Evolutionary conservation across 2,113 vertebrate genomes (phyloP).

Genomic region (Argyrosomus japonicus): DNA sequence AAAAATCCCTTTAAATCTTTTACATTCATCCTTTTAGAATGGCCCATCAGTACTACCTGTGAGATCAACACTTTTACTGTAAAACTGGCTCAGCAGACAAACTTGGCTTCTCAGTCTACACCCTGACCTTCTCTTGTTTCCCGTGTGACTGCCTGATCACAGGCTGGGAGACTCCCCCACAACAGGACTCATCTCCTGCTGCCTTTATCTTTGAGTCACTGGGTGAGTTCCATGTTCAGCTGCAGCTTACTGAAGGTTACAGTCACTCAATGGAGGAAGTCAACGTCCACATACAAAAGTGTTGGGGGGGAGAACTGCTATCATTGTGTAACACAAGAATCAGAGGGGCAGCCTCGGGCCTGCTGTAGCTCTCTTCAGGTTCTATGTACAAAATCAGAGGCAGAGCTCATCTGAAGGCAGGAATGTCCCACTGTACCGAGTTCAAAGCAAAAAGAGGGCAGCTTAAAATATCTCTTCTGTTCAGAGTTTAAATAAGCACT

Average conservation of each 20-base stretch:
- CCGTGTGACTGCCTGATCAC: constrained; percentile 49
- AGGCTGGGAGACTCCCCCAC: constrained; percentile 58
- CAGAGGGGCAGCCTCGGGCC: constrained; percentile 12
- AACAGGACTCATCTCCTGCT: constrained; percentile 63
- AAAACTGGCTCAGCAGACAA: constrained; percentile 38
- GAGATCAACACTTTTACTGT: background rate
- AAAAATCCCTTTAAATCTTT: no score
- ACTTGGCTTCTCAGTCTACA: constrained; percentile 35
- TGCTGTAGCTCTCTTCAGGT: background rate
- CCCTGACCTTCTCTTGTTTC: constrained; percentile 80
- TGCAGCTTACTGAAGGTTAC: background rate
- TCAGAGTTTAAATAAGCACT: background rate
- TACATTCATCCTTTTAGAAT: background rate
- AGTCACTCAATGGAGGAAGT: background rate
- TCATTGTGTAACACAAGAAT: constrained; percentile 17
- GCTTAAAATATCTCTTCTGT: no score
- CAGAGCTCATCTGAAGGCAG: background rate
- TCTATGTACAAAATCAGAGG: background rate
- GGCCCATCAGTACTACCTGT: background rate
- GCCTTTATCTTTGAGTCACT: constrained; percentile 57
- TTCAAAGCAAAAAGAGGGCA: no score
- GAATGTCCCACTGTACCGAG: background rate
- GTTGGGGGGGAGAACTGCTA: background rate
- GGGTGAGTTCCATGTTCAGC: constrained; percentile 35
- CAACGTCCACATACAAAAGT: background rate